phyloP scores from a whole-genome alignment of 1,140 invertebrate species.

The Chrysopa pallens region DNA sequence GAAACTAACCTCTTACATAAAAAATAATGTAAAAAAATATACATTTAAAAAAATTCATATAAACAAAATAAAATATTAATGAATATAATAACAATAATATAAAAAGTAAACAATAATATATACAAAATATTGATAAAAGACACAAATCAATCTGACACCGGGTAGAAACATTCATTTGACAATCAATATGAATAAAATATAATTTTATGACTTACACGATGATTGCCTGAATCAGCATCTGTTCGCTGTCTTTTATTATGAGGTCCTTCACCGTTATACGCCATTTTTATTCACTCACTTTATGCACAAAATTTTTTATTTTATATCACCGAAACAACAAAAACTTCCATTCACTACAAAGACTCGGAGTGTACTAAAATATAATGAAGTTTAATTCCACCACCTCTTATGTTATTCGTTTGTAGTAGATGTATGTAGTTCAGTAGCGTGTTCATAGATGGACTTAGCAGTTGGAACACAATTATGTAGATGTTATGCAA shows the following conservation, averaged over 20 bases:
- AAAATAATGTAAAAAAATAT: too few relatives aligned
- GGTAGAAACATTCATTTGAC: not conserved
- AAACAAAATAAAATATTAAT: not conserved
- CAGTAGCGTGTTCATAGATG: too few relatives aligned
- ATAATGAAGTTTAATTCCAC: too few relatives aligned
- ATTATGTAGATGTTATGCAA: too few relatives aligned
- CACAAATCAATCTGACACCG: not conserved
- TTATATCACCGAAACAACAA: too few relatives aligned
- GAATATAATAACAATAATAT: not conserved
- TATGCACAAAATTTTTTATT: too few relatives aligned
- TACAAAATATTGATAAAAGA: not conserved
- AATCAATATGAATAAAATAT: not conserved
- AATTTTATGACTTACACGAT: slow-evolving; percentile 21
- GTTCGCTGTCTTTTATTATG: slow-evolving; percentile 26
- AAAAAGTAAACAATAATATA: not conserved
- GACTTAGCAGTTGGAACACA: too few relatives aligned
- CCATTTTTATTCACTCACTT: slow-evolving; percentile 20
- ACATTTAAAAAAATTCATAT: not conserved
- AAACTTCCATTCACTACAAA: too few relatives aligned
- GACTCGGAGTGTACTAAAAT: too few relatives aligned
- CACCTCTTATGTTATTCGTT: too few relatives aligned
- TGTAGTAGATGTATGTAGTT: too few relatives aligned
- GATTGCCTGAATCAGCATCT: slow-evolving; percentile 23
- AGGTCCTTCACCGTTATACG: slow-evolving; percentile 30
- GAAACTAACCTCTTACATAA: too few relatives aligned